Evolutionary conservation across 2,888 invertebrate species (phyloP).

Genomic region (Eueremaeus valkanovi): DNA sequence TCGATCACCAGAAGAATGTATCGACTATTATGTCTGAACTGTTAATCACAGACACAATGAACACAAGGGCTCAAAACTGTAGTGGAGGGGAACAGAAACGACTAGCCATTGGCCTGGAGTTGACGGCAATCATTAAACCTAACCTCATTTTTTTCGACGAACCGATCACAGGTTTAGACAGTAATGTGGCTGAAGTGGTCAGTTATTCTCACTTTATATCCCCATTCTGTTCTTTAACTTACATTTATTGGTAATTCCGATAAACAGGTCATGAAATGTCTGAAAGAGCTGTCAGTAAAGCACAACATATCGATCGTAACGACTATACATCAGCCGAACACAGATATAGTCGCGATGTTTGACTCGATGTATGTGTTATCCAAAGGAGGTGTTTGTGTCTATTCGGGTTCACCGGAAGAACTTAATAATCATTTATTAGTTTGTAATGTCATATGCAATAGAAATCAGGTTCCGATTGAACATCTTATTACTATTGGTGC

Average conservation of each 20-base stretch:
- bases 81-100: neutral
- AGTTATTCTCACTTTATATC: neutral
- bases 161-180: neutral
- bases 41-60: neutral
- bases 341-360: neutral
- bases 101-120: neutral
- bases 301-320: neutral
- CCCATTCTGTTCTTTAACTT: neutral
- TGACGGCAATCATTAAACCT: neutral
- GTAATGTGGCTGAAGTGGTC: neutral
- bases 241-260: neutral
- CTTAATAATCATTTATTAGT: neutral
- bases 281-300: neutral
- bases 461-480: slow-evolving; percentile 9
- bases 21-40: neutral
- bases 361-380: neutral
- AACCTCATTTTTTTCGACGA: neutral
- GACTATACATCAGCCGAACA: slow-evolving; percentile 13
- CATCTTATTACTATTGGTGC: neutral
- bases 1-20: neutral
- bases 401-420: neutral
- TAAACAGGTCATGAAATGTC: neutral
- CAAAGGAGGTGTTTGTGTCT: neutral
- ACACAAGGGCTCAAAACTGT: neutral
- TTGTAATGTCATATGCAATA: neutral